Evolutionary conservation across 2,113 vertebrate species (phyloP), one percentile per base, ranked within the genome.

Genomic region (Andinoacara biseriatus): DNA sequence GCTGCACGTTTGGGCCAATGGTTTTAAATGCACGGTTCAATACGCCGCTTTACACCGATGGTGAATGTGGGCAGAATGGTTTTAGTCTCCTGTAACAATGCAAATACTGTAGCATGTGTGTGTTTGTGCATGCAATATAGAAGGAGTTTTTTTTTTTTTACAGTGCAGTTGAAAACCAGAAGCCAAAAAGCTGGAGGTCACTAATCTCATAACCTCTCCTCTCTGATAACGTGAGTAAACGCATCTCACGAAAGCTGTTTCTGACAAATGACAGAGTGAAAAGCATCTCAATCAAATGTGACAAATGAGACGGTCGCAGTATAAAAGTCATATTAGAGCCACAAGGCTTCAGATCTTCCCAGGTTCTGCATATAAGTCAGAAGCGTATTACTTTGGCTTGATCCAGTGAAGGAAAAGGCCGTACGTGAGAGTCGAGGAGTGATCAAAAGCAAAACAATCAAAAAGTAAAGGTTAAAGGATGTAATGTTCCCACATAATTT

Each of bases 401-500:
- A 86, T 87, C n/a, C 85, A 90, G 80, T 49, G 78, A 92, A 81
- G 31, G 58, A 63, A 82, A 86, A 88, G 86, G 5, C 49, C 81
- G 79, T n/a, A 38, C 57, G 58, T 56, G 61, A 29, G 69, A 67
- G 60, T 29, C 29, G 57, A 63, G 26, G 3, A 62, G 49, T 6
- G 14, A 49, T 80, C n/a, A 84, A 90, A 83, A 83, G 14, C 61
- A 88, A 90, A 89, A 85, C 80, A 93, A 92, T 86, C 86, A 87
- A 74, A 84, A 82, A 76, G 74, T 29, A 81, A 95, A 94, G 81
- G 88, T 74, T 92, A 83, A 88, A 58, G 57, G 26, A 82, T 81
- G 76, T 76, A 76, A 91, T 76, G 22, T 93, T 93, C 79, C 86
- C 81, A 90, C 74, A 86, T 82, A 90, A 87, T 88, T 91, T 90